Percentiles rank a stretch among this genome's conserved stretches.
phyloP scores from a whole-genome alignment of 2,113 vertebrate species.

The Orthonyx spaldingii region DNA sequence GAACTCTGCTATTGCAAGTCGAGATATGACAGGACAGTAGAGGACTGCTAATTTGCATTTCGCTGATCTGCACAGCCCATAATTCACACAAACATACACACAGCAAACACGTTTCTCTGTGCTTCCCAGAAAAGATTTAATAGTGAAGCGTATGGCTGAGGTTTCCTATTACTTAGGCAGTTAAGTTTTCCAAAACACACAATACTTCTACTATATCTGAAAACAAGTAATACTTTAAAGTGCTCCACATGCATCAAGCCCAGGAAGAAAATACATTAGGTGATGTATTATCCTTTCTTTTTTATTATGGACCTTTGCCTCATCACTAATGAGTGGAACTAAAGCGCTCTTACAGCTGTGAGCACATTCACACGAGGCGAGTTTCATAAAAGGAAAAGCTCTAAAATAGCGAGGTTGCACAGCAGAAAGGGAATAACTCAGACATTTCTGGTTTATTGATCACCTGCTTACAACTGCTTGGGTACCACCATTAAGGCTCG shows the following conservation, averaged over 20 bases:
- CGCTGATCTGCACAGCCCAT: not conserved
- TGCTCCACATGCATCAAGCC: not conserved
- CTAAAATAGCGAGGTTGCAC: not conserved
- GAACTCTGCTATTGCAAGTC: conserved; percentile 33
- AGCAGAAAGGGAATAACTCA: not conserved
- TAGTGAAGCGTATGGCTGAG: not conserved
- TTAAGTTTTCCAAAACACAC: conserved; percentile 39
- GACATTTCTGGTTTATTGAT: not conserved
- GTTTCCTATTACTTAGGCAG: conserved; percentile 21
- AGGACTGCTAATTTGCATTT: conserved; percentile 30
- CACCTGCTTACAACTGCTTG: not conserved
- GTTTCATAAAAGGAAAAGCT: not conserved
- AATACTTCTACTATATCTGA: not conserved
- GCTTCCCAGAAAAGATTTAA: conserved; percentile 17
- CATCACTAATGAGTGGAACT: conserved; percentile 12
- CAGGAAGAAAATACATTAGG: conserved; percentile 10
- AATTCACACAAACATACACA: conserved; percentile 8
- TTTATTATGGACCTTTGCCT: conserved; percentile 15
- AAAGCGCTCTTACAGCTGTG: not conserved
- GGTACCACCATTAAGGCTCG: not conserved
- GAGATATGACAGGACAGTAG: conserved; percentile 44
- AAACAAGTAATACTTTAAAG: conserved; percentile 46
- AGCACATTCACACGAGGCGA: not conserved
- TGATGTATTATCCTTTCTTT: conserved; percentile 18
- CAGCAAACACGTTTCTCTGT: not conserved